Percentiles rank a stretch among this genome's conserved stretches.
Evolutionary conservation across 2,888 invertebrate genomes (phyloP).

Genomic region (Thera britannica): DNA sequence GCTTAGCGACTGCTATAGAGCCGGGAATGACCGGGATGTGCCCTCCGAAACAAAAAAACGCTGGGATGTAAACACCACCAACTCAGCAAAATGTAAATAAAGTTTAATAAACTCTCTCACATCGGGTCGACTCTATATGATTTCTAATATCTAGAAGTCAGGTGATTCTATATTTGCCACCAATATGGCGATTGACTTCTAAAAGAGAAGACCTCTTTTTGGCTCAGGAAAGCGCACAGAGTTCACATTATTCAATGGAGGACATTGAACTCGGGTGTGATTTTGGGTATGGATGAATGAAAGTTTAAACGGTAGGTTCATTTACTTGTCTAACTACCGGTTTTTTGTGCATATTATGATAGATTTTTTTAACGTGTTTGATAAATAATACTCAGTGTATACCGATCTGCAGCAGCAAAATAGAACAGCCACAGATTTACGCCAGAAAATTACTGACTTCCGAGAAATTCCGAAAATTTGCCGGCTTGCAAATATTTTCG

Average conservation of each 20-base stretch:
- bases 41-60: too few relatives aligned
- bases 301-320: background rate
- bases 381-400: background rate
- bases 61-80: too few relatives aligned
- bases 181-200: background rate
- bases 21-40: too few relatives aligned
- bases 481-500: slow-evolving; percentile 1
- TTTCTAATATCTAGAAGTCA: background rate
- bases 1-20: too few relatives aligned
- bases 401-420: background rate
- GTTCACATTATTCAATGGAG: slow-evolving; percentile 25
- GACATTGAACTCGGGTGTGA: slow-evolving; percentile 18
- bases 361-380: background rate
- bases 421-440: background rate
- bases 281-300: slow-evolving; percentile 11
- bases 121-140: background rate
- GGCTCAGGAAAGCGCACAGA: slow-evolving; percentile 14
- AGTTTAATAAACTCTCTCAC: too few relatives aligned
- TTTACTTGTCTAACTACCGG: background rate
- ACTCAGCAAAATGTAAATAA: too few relatives aligned
- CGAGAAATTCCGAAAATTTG: background rate
- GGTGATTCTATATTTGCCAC: background rate
- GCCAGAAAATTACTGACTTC: background rate
- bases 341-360: background rate
- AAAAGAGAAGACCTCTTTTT: slow-evolving; percentile 7